A percentile compares a stretch with the other conserved stretches of the same genome.
Evolutionary conservation across 1,140 invertebrate species (phyloP).

Genomic region (Lucilia sericata): DNA sequence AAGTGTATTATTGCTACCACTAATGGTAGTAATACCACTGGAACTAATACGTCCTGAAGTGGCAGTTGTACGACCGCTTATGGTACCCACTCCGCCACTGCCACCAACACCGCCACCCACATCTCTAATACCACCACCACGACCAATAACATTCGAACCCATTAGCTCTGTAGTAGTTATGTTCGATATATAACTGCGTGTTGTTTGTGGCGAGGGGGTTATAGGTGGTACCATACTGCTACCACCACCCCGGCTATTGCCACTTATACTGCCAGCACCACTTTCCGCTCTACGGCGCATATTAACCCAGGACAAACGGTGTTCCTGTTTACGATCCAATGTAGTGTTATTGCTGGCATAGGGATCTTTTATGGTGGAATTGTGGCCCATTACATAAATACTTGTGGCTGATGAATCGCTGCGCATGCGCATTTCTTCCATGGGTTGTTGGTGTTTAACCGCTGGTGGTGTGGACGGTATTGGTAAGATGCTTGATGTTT

Average conservation of each 20-base stretch:
- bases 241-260: background rate
- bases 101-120: constrained; percentile 39
- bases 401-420: constrained; percentile 54
- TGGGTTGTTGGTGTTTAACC: constrained; percentile 51
- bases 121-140: constrained; percentile 20
- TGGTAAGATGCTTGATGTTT: constrained; percentile 50
- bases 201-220: constrained; percentile 64
- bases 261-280: background rate
- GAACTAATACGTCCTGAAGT: constrained; percentile 63
- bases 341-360: constrained; percentile 51
- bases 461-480: constrained; percentile 56
- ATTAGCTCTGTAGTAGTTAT: constrained; percentile 49
- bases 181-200: constrained; percentile 64
- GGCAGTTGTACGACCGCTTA: constrained; percentile 61
- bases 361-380: background rate
- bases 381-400: constrained; percentile 61
- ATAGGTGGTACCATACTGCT: constrained; percentile 46
- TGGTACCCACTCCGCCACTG: constrained; percentile 50
- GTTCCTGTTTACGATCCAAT: constrained; percentile 60
- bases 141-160: background rate
- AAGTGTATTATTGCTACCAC: constrained; percentile 63
- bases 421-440: constrained; percentile 56
- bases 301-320: constrained; percentile 64
- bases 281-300: constrained; percentile 58
- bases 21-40: constrained; percentile 63